Percentiles rank a stretch among this genome's conserved stretches.
Conservation (phyloP, 2,797 vertebrate genomes). For the Furcifer pardalis region DNA sequence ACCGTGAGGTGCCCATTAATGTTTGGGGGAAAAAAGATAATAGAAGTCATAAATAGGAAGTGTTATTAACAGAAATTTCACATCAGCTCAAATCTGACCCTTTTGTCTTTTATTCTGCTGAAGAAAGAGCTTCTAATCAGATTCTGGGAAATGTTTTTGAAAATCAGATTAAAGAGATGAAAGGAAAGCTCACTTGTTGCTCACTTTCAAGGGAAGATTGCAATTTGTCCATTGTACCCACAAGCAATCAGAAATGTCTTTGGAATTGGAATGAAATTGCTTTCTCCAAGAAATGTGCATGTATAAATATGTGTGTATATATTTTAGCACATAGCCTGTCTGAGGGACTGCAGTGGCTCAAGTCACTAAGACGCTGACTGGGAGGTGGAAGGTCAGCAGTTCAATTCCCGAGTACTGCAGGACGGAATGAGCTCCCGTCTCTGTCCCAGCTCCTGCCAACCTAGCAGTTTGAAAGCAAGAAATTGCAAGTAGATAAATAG, state of each 20-base stretch:
- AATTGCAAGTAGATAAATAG: too few relatives aligned
- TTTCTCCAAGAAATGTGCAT: constrained; percentile 29
- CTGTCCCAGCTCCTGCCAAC: too few relatives aligned
- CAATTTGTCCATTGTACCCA: constrained; percentile 51
- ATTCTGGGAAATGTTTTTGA: constrained; percentile 52
- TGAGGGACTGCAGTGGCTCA: too few relatives aligned
- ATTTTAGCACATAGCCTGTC: not conserved
- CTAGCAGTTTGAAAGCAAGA: too few relatives aligned
- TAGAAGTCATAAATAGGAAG: constrained; percentile 74
- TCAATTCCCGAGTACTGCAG: too few relatives aligned
- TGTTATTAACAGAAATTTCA: constrained; percentile 71
- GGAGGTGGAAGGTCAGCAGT: too few relatives aligned
- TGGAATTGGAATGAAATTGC: constrained; percentile 31
- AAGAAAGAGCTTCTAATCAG: constrained; percentile 58
- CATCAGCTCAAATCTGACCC: constrained; percentile 69
- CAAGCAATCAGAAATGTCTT: not conserved
- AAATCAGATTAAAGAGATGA: constrained; percentile 66
- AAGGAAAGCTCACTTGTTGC: constrained; percentile 56
- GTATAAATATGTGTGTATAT: not conserved
- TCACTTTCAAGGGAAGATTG: constrained; percentile 53
- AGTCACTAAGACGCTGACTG: too few relatives aligned
- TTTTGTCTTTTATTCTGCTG: constrained; percentile 65
- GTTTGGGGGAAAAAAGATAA: constrained; percentile 67
- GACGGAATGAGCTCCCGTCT: too few relatives aligned
- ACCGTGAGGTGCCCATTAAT: constrained; percentile 65